Conservation (phyloP, 2,113 vertebrate species). For the Mormoops blainvillei region DNA sequence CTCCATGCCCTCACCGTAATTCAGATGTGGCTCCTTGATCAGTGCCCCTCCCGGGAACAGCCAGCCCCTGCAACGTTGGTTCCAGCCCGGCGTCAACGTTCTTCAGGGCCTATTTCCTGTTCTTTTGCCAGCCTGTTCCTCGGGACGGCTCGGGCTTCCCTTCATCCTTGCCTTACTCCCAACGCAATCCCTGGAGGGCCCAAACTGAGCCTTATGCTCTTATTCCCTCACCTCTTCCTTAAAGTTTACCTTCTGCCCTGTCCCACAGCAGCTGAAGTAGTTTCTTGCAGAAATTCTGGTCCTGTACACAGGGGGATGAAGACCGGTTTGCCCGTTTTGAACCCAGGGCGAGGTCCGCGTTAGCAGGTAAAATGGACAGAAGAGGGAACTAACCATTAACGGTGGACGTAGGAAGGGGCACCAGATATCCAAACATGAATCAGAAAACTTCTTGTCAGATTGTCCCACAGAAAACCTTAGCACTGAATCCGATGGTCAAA, state of each 20-base stretch:
- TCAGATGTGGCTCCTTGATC: neutral
- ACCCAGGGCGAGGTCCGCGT: neutral
- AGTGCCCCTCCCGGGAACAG: neutral
- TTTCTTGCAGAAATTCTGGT: neutral
- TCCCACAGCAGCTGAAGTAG: neutral
- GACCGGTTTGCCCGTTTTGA: neutral
- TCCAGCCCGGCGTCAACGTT: neutral
- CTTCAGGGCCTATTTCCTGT: neutral
- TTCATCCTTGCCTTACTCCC: neutral
- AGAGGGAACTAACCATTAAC: neutral
- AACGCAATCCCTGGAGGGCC: neutral
- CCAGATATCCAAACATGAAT: neutral
- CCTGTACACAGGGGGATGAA: neutral
- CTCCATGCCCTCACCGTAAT: accelerated
- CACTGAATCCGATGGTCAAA: neutral
- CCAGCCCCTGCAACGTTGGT: neutral
- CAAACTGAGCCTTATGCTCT: neutral
- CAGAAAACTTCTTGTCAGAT: neutral
- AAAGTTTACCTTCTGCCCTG: neutral
- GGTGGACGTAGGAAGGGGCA: neutral
- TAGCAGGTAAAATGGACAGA: neutral
- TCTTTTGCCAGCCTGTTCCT: neutral
- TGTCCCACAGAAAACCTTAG: neutral
- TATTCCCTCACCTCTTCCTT: neutral
- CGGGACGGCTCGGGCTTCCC: neutral